Percentiles rank a stretch among this genome's conserved stretches.
Evolutionary conservation across 1,140 invertebrate genomes (phyloP).

Genomic region (Cylas formicarius): DNA sequence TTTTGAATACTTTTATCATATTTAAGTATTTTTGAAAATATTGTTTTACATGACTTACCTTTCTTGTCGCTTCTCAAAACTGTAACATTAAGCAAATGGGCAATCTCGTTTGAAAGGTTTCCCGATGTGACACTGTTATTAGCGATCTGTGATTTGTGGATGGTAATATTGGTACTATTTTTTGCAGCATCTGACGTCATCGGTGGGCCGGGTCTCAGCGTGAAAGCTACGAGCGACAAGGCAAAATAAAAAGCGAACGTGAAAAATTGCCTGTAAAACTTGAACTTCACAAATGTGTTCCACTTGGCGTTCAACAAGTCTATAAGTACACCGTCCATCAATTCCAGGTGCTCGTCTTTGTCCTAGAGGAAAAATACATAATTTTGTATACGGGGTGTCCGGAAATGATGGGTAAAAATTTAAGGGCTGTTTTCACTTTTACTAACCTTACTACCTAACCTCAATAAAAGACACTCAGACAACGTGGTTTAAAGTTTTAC

Average conservation of each 20-base stretch:
- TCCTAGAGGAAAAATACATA: constrained; percentile 56
- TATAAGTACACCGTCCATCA: constrained; percentile 91
- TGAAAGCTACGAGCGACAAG: constrained; percentile 79
- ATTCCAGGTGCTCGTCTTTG: constrained; percentile 87
- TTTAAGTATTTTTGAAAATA: not conserved
- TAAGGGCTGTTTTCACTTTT: too few relatives aligned
- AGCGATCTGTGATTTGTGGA: not conserved
- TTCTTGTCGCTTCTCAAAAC: constrained; percentile 6
- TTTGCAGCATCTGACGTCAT: constrained; percentile 16
- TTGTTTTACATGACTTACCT: constrained; percentile 3
- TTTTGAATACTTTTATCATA: too few relatives aligned
- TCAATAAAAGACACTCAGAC: too few relatives aligned
- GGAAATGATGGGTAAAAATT: constrained; percentile 8
- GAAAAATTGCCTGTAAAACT: constrained; percentile 89
- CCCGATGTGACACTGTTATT: constrained; percentile 5
- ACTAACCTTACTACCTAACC: too few relatives aligned
- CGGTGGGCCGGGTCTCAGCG: constrained; percentile 69
- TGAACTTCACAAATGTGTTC: constrained; percentile 93
- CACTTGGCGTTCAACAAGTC: constrained; percentile 95
- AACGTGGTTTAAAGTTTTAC: too few relatives aligned
- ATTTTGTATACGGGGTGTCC: too few relatives aligned
- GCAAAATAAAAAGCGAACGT: constrained; percentile 86
- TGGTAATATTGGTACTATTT: constrained; percentile 16
- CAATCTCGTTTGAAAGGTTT: constrained; percentile 14
- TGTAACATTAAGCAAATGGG: too few relatives aligned